phyloP scores from a whole-genome alignment of 23 tunicate species.

The Corella eumyota region DNA sequence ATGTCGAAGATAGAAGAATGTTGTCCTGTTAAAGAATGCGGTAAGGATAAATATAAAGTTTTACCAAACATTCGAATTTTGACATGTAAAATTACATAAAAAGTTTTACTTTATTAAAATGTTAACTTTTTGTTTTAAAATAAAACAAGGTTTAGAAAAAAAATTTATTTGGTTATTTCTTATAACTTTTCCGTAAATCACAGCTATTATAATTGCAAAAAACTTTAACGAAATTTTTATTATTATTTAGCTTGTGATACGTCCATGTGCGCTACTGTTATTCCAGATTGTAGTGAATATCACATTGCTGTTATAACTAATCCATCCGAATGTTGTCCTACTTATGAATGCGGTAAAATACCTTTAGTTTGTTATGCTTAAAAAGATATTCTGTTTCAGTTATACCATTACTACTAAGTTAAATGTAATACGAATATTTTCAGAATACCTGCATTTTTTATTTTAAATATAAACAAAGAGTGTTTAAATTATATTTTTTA shows the following conservation, averaged over 20 bases:
- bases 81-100: background rate
- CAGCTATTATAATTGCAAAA: too few species aligned
- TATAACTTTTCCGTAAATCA: too few species aligned
- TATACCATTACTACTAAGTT: too few species aligned
- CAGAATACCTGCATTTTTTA: background rate
- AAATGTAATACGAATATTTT: too few species aligned
- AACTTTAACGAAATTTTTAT: too few species aligned
- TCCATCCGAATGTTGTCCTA: constrained; percentile 76
- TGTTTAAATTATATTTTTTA: background rate
- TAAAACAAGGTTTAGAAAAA: too few species aligned
- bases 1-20: constrained; percentile 44
- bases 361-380: too few species aligned
- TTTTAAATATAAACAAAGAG: background rate
- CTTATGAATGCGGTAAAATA: constrained; percentile 80
- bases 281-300: constrained; percentile 58
- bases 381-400: too few species aligned
- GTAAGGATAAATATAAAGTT: constrained; percentile 15
- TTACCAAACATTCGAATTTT: background rate
- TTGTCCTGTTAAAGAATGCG: constrained; percentile 76
- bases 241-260: constrained; percentile 67
- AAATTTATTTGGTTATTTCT: too few species aligned
- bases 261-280: constrained; percentile 31
- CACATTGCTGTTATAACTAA: constrained; percentile 49
- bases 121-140: too few species aligned
- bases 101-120: too few species aligned